Base-by-base conservation (phyloP, 64 coral and sea anemone genomes). In the Actinia tenebrosa region DNA sequence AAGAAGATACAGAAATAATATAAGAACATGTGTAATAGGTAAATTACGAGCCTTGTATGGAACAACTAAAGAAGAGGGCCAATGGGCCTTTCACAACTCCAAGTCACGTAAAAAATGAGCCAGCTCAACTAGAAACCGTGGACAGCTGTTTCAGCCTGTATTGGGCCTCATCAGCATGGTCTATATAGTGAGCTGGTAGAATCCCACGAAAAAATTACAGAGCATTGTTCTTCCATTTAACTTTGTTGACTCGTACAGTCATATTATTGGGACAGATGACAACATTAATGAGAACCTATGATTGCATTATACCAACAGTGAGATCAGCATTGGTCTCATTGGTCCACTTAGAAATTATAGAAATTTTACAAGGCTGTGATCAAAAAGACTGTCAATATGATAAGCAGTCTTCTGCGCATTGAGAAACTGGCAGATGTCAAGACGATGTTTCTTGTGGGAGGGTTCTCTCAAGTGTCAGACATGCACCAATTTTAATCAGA, bases 381-480 rank as follows among this genome's bases (percentile, higher is more conserved):
- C 3, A 66, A 93, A 43, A 93, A 89, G 66, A 89, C 84, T 59
- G 60, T 82, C 6, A 88, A 89, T 19, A 79, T 86, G 43, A 60
- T 93, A 60, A 45, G 62, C 26, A 64, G 59, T 45, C 72, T 93
- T 56, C 77, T 93, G 1, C 52, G 30, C 2, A 79, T 89, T 20
- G 16, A 89, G 3, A 64, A 86, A 37, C 44, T 89, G 45, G 20
- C 58, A 44, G 71, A 93, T 25, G 88, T 93, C 17, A 86, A 93
- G 64, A 93, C 92, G 43, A 71, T 93, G 88, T 93, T 93, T 63
- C 78, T 93, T 19, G 92, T 93, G 44, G 92, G 92, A 45, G 92
- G 92, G 23, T 93, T 93, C 77, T 93, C 92, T 6, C 87, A 93
- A 45, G 87, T 88, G 5, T 37, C 30, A 37, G 30, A 37, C 30